Base-by-base conservation (phyloP, 2,888 invertebrate genomes). In the Eristalinus sepulchralis region DNA sequence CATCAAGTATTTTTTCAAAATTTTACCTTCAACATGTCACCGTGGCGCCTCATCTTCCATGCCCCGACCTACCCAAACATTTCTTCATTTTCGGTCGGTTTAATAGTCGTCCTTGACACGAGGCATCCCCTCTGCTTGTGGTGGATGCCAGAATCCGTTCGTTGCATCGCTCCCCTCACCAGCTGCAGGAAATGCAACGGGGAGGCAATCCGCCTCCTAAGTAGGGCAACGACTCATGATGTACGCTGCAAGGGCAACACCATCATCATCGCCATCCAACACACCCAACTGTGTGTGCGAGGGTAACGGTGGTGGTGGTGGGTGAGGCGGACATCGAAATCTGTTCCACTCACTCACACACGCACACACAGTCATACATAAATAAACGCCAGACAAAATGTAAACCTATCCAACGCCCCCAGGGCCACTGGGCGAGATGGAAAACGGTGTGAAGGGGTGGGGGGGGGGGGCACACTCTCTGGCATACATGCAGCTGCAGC, bases 151-250 rank as follows among this genome's bases (percentile, higher is more conserved):
- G 17, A 47, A 47, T 1, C 17, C 47, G 17, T 47, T 47, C 17
- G 47, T 47, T 47, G 47, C 47, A 8, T 47, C 17, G 47, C 47
- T 4, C 34, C 10, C 9, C 9, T 9, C 34, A 47, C 17, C 47
- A 17, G 47, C 47, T 17, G 47, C 57, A 57, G 57, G 57, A 57
- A 57, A 57, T 27, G 57, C 47, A n/a, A 47, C 17, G 47, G 24
- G 24, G 57, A 24, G 57, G 17, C 62, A n/a, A 10, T 9, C 60
- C 33, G 31, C 33, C 17, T 47, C 67, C 47, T 17, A 64, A 72
- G 66, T 76, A 76, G 76, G 67, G 75, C 81, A 84, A 84, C 84
- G 84, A 81, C 84, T 71, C 84, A 64, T 53, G 55, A 10, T 22
- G 36, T 72, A 34, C 33, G 63, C 27, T 76, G 27, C 78, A 81